Base-by-base conservation (phyloP, 2,797 vertebrate genomes). In the Lacerta bilineata region DNA sequence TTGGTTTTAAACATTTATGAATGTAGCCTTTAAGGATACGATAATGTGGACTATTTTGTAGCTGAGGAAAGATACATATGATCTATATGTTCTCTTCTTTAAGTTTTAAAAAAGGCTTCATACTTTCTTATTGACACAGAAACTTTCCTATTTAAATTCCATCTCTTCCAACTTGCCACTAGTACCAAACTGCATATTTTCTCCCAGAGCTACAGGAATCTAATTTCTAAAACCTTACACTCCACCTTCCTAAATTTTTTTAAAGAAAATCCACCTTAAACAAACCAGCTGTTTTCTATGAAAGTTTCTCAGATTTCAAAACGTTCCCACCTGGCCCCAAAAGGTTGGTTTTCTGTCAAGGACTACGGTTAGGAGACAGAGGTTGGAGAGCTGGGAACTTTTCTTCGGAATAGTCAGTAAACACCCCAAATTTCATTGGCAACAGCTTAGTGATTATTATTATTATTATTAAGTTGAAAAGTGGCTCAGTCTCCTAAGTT, bases 1-100 rank as follows among this genome's bases (percentile, higher is more conserved):
- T 80, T 95, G 88, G 90, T 93, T 96, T 94, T 95, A 90, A 96
- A 82, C 96, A 92, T 83, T 90, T 91, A 94, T 76, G 88, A 93
- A 91, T 87, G 17, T 25, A 69, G 46, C 90, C 94, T 89, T 94
- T 91, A 85, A 91, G 84, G 90, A 89, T 85, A 94, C 89, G 41
- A 91, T 89, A 95, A 36, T 81, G 55, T 87, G 74, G 93, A 86
- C n/a, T 89, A 82, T 82, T 75, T 41, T 83, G 46, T 72, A 8
- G 87, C 91, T 87, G 89, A 81, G 84, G 90, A 92, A 92, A 91
- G 87, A 93, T 10, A 90, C 27, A 88, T 80, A 89, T 0, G 8
- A n/a, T 92, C 72, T 78, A 71, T 74, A 93, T 41, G 76, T 43
- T 4, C 46, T 84, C 72, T 43, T 5, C 39, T 84, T 72, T 66